Evolutionary conservation across 1,140 invertebrate species (phyloP), one percentile per base, ranked within the genome.

Genomic region (Zaprionus gabonicus): DNA sequence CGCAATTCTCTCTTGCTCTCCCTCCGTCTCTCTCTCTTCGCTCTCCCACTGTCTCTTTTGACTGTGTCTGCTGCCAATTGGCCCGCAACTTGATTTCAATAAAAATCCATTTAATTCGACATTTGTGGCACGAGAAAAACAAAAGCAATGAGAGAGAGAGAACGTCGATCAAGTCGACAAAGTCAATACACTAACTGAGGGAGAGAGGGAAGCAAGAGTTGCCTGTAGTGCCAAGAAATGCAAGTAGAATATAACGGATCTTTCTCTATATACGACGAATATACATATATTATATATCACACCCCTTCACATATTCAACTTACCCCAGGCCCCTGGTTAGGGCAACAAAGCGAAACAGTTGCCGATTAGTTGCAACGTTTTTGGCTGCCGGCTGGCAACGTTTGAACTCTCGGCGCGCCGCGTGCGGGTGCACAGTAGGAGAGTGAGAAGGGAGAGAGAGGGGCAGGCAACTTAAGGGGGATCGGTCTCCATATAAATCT

Each of bases 21-120:
- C 20, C 46, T 44, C 6, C 4, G 0, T 5, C 38, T 41, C 15
- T 2, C 46, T 49, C 2, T 12, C 10, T 23, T 3, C 46, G 20
- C 28, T 2, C 28, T 31, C 7, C 28, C 7, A 7, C 28, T 2
- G 28, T 31, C 7, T 46, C n/a, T 46, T 46, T 46, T 17, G n/a
- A 17, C n/a, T 41, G 15, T 41, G 38, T 41, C 25, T 15, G 49
- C 23, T 62, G 71, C 65, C 72, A 74, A 78, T 78, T 71, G 72
- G 44, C 49, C 46, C 62, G 67, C 60, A 69, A 74, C 82, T 90
- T 81, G 78, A 88, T 88, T 88, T 88, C 84, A 88, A 88, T 88
- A 88, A 90, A 90, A 90, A 84, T 85, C 81, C 85, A 88, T 88
- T 88, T 88, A 90, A 88, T 85, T 90, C 81, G 85, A 85, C 85